Evolutionary conservation across 2,113 vertebrate species (phyloP).

Genomic region (Notothenia coriiceps): DNA sequence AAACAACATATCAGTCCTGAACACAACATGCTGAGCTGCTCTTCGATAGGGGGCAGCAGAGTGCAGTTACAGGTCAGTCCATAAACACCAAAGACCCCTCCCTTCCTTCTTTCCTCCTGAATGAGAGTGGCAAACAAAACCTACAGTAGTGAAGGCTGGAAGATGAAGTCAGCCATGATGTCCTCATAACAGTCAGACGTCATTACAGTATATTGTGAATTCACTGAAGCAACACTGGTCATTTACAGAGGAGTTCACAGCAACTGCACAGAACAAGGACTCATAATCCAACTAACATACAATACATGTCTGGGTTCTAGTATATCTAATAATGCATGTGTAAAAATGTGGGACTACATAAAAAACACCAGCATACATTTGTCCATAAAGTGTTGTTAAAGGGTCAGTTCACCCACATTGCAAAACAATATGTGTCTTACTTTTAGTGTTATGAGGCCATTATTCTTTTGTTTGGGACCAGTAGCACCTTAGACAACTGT

Average conservation of each 20-base stretch:
- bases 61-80: conserved; percentile 61
- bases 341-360: neutral
- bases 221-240: neutral
- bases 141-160: conserved; percentile 37
- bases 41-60: conserved; percentile 79
- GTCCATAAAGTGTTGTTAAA: neutral
- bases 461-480: too few relatives aligned
- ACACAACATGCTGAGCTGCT: conserved; percentile 23
- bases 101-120: neutral
- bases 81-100: conserved; percentile 5
- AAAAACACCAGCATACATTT: neutral
- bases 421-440: neutral
- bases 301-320: neutral
- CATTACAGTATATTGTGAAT: conserved; percentile 11
- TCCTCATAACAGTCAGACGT: conserved; percentile 28
- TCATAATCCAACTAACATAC: neutral
- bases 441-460: neutral
- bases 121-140: conserved; percentile 31
- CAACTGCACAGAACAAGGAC: neutral
- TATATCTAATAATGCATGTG: neutral
- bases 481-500: too few relatives aligned
- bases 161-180: conserved; percentile 37
- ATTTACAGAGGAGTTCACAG: neutral
- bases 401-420: neutral
- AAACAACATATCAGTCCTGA: conserved; percentile 26